phyloP scores from a whole-genome alignment of 2,113 vertebrate species.

The Aphelocoma coerulescens region DNA sequence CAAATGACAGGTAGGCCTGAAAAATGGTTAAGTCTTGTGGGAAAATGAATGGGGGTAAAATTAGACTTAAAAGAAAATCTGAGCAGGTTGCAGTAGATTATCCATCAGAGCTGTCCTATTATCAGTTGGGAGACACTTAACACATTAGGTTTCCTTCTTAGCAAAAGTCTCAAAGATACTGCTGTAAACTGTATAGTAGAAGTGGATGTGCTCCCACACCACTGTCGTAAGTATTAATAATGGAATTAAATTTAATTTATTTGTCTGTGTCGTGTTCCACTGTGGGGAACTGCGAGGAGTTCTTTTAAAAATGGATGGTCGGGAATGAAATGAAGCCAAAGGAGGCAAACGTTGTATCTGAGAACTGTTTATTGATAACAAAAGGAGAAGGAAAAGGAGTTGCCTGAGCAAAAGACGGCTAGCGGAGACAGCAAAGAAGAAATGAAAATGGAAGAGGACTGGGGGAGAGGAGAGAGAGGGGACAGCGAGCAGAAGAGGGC shows the following conservation, averaged over 20 bases:
- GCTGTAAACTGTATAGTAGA: not conserved
- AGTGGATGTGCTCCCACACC: accelerated
- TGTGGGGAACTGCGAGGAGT: too few relatives aligned
- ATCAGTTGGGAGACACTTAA: not conserved
- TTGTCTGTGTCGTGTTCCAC: not conserved
- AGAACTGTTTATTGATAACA: too few relatives aligned
- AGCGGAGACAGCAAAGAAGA: too few relatives aligned
- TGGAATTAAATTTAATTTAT: not conserved
- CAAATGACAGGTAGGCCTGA: not conserved
- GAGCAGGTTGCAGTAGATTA: not conserved
- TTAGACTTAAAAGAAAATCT: not conserved
- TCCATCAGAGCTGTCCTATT: not conserved
- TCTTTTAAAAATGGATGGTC: too few relatives aligned
- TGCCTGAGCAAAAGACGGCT: too few relatives aligned
- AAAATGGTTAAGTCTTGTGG: not conserved
- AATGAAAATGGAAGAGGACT: too few relatives aligned
- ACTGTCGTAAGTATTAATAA: not conserved
- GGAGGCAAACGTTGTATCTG: too few relatives aligned
- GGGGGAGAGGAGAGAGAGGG: too few relatives aligned
- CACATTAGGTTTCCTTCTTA: not conserved
- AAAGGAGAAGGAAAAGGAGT: too few relatives aligned
- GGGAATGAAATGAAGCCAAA: too few relatives aligned
- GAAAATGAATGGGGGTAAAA: not conserved
- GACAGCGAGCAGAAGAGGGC: too few relatives aligned
- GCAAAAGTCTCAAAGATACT: not conserved